Base-by-base conservation (phyloP, 1,140 invertebrate species). In the Solenopsis fugax region DNA sequence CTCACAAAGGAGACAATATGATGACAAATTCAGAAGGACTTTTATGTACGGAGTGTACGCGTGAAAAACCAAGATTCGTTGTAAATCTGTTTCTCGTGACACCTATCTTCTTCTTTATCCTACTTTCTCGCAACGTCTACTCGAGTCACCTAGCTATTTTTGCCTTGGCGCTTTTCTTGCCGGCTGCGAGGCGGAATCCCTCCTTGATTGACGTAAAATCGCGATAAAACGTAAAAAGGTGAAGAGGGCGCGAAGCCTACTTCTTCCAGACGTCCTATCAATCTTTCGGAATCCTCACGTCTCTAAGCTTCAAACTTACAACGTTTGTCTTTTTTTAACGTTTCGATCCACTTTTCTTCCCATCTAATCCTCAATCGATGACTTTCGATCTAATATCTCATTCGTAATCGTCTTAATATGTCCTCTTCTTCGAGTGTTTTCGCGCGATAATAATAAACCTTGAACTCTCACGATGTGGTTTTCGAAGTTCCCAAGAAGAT, bases 121-220 rank as follows among this genome's bases (percentile, higher is more conserved):
- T 24, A 45, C 64, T 81, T 69, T 81, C 69, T 81, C 64, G 48
- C 48, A 45, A 71, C 78, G 62, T 81, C 45, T 78, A 58, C 37
- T 81, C 37, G 13, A 58, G n/a, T 45, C 41, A 71, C 16, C 21
- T 9, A 69, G 13, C 24, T 41, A 48, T 16, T 21, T 29, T 56
- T 58, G 16, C 78, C 52, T 13, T 12, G 34, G 34, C 21, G 41
- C 77, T 45, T 41, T 71, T 71, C 78, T 71, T 64, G 58, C 72
- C 69, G 78, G 29, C 71, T 62, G 52, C 21, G 73, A 86, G 60
- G 60, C 37, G 58, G 87, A 89, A 89, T 89, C 88, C 76, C 24
- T 48, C 21, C 67, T 86, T 75, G 82, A 88, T 65, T 62, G 75
- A 86, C 75, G 60, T 75, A 69, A 89, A 89, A 89, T 76, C 67